Conservation (phyloP, 1,140 invertebrate species). For the Phortica variegata region DNA sequence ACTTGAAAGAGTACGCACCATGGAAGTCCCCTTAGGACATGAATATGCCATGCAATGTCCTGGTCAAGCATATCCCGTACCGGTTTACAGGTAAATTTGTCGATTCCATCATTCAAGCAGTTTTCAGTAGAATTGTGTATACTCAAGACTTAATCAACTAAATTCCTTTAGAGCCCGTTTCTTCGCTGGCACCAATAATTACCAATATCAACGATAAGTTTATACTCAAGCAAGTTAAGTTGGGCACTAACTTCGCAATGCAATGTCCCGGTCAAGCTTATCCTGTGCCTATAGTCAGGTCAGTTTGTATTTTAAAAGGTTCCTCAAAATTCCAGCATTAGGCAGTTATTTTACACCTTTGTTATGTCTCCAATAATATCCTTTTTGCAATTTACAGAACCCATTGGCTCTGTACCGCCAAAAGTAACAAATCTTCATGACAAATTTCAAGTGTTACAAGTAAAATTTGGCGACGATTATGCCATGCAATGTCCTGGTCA, state of each 20-base stretch:
- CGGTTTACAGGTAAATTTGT: constrained; percentile 64
- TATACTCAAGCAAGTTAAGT: constrained; percentile 60
- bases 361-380: no score
- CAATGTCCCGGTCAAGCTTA: constrained; percentile 65
- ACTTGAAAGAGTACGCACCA: constrained; percentile 60
- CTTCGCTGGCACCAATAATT: constrained; percentile 68
- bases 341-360: neutral
- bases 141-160: neutral
- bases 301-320: constrained; percentile 27
- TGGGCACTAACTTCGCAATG: constrained; percentile 62
- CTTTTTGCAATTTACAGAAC: constrained; percentile 59
- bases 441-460: constrained; percentile 60
- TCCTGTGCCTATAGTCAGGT: constrained; percentile 69
- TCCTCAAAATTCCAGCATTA: constrained; percentile 11
- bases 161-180: constrained; percentile 65
- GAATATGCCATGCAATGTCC: constrained; percentile 66
- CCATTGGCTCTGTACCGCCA: constrained; percentile 68
- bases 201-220: constrained; percentile 60
- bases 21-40: constrained; percentile 59
- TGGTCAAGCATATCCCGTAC: constrained; percentile 69
- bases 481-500: constrained; percentile 67
- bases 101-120: constrained; percentile 26
- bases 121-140: neutral
- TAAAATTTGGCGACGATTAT: constrained; percentile 64
- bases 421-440: constrained; percentile 62